Evolutionary conservation across 2,113 vertebrate genomes (phyloP), one percentile per base, ranked within the genome.

Genomic region (Delphinapterus leucas): DNA sequence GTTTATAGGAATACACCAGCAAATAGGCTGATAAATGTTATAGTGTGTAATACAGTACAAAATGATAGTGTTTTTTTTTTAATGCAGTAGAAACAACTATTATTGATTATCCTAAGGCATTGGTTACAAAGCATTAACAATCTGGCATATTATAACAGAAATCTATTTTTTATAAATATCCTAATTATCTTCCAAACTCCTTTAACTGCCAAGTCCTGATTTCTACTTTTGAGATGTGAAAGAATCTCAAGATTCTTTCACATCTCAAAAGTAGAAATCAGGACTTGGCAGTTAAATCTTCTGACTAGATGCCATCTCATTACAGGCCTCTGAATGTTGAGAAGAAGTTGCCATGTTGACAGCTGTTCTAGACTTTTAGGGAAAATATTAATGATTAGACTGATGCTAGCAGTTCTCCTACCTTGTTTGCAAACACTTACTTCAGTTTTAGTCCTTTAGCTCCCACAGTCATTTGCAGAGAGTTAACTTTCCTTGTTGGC

Each of bases 341-440:
- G 8, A 60, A 53, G 68, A 61, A n/a, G 9, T 36, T 88, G 17
- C 60, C n/a, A 82, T 88, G 58, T 23, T 93, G 70, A 95, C 41
- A 90, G 58, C 18, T 76, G 5, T 93, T 93, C 67, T 38, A 88
- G 44, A 88, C 28, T 49, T 73, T 76, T 55, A 73, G 13, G 10
- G 21, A 93, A 97, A 90, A 81, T 28, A 91, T 31, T 71, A 90
- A 94, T 36, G 23, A 94, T 41, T 81, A 55, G 47, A 77, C n/a
- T 60, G 31, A 81, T 25, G 31, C 65, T 33, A 84, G 49, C 3
- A 81, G 21, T 55, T 96, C 17, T 58, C 17, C 38, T 71, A 31
- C 41, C 12, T 60, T 73, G 41, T 84, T 95, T 96, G 21, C 23
- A 88, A 94, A 88, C 44, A 55, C 3, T 60, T 14, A 41, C 38